Evolutionary conservation across 2,797 vertebrate genomes (phyloP).

Genomic region (Pogoniulus pusillus): DNA sequence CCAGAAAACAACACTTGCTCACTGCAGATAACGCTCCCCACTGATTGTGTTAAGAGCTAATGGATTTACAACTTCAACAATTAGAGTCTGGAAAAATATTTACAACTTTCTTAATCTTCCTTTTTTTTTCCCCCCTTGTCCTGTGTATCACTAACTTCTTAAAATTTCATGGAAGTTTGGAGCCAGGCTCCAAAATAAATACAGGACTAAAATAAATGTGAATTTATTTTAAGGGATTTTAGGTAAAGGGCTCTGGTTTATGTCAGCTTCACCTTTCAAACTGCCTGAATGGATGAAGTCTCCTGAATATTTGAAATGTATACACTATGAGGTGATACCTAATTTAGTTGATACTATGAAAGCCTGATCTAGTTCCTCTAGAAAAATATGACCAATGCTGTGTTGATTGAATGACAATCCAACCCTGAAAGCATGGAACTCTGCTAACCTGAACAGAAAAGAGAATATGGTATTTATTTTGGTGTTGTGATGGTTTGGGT

Average conservation of each 20-base stretch:
- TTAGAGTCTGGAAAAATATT: background rate
- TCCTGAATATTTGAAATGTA: background rate
- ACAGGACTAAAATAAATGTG: no score
- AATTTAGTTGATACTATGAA: background rate
- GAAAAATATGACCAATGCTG: slow-evolving; percentile 16
- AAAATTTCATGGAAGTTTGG: background rate
- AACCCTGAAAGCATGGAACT: background rate
- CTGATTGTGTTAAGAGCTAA: background rate
- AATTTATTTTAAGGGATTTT: background rate
- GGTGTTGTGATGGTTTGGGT: no score
- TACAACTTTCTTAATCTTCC: background rate
- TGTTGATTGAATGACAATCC: background rate
- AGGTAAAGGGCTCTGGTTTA: background rate
- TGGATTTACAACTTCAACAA: background rate
- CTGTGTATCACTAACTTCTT: background rate
- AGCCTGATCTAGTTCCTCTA: background rate
- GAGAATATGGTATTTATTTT: no score
- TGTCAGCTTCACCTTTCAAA: slow-evolving; percentile 7
- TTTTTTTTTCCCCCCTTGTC: background rate
- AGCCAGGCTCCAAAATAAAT: no score
- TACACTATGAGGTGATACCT: background rate
- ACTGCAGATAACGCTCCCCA: background rate
- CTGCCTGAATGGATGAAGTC: background rate
- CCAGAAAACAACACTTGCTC: slow-evolving; percentile 8
- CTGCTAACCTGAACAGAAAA: background rate